Base-by-base conservation (phyloP, 2,888 invertebrate genomes). In the Epistrophe eligans region DNA sequence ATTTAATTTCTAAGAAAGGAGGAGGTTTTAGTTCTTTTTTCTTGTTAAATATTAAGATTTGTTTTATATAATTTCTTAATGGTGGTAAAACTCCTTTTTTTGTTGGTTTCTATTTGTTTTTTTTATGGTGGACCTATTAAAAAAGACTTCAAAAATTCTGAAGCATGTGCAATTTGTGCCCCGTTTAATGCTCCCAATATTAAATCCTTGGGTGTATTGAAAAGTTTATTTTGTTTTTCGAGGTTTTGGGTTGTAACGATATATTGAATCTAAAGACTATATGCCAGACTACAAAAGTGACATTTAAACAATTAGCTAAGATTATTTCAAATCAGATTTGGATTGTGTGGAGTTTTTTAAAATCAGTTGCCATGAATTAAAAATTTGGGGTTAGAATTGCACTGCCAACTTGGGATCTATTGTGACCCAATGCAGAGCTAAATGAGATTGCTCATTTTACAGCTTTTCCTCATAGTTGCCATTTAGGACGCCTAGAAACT, bases 91-190 rank as follows among this genome's bases (percentile, higher is more conserved):
- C 13, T 62, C 13, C 8, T 52, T 43, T 35, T 11, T 40, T 43
- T 40, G 43, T 40, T 40, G 4, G 24, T 62, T 40, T 17, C 13
- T 43, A n/a, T 64, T 43, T 15, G 5, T 45, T 45, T n/a, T 11
- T 43, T 28, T 64, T 11, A 35, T 70, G 28, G 7, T 66, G 67
- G 45, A 64, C 32, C 17, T 50, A 35, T 19, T 8, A 24, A 62
- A 43, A 67, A 50, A 67, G 67, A 35, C 67, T 67, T 67, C 67
- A 67, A 67, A 35, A 11, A 17, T 15, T 4, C 15, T 67, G 67
- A 67, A 67, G 50, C 67, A 67, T 67, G 67, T 67, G 67, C 50
- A 67, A 50, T 67, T 67, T 67, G 66, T 50, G 50, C 19, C 67
- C 48, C 28, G 8, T 50, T 35, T 13, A 48, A 67, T 50, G 17